Base-by-base conservation (phyloP, 2,888 invertebrate species). In the Barypeithes pellucidus region DNA sequence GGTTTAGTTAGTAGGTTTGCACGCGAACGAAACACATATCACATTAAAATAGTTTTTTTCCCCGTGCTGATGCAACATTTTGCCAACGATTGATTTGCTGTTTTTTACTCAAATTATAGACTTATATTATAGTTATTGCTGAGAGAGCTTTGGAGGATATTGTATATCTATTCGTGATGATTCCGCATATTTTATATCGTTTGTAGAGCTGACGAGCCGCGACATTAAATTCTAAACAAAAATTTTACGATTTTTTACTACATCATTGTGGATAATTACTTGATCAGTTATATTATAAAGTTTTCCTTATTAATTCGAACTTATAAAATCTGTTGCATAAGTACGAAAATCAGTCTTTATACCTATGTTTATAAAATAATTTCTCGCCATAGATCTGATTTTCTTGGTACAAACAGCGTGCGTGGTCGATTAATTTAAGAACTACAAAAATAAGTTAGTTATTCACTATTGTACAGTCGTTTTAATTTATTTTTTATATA, bases 401-500 rank as follows among this genome's bases (percentile, higher is more conserved):
- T n/a, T 39, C 12, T 39, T 3, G 12, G 39, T 39, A 39, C 39
- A 39, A 39, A n/a, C 39, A n/a, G n/a, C n/a, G n/a, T n/a, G 39
- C 4, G 39, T 39, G 39, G 39, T 39, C 39, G 39, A n/a, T 39
- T 43, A 39, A 16, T 43, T 43, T 16, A n/a, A 43, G 4, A 3
- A 12, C 11, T n/a, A 39, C n/a, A 39, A 39, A 39, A 39, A 1
- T 39, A 39, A 39, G 39, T 39, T 33, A 57, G 33, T 16, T 57
- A 33, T 18, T 57, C 16, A 57, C 18, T 57, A 57, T 33, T 57
- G 54, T 57, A 57, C 33, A 57, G 54, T 33, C 33, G 54, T 57
- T 57, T 57, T 57, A 16, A 57, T 57, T 57, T 57, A 57, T 33
- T 57, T n/a, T 52, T 57, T 57, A 57, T 57, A 33, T 57, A 33